A percentile compares a stretch with the other conserved stretches of the same genome.
These are phyloP conservation scores for Microcebus jonahi DNA, from an alignment of 2,113 vertebrate genomes.

Conservation along the genomic window DNA sequence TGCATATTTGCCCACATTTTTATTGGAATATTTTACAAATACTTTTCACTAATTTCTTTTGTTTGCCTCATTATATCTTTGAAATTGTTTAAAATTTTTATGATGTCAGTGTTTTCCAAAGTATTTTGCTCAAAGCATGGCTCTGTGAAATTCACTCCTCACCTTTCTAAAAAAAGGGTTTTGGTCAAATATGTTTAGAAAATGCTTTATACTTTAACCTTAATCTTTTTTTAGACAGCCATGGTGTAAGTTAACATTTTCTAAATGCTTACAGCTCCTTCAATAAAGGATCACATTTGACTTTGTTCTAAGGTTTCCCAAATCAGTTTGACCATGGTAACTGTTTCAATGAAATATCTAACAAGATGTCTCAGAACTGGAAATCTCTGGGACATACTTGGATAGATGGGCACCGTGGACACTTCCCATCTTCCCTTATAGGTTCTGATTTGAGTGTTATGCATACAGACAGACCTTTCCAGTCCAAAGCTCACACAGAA, in stretches of 20 bases:
- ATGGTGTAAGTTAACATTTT: neutral
- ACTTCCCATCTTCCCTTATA: neutral
- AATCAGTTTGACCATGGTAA: neutral
- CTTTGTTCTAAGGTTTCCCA: neutral
- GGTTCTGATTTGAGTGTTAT: neutral
- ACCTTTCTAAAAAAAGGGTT: neutral
- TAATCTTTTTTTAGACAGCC: neutral
- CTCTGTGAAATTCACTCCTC: neutral
- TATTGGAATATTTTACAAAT: neutral
- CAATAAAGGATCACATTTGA: neutral
- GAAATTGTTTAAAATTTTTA: neutral
- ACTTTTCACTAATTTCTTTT: constrained; percentile 13
- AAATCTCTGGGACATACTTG: neutral
- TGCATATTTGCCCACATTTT: neutral
- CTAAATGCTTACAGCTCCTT: neutral
- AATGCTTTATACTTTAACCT: neutral
- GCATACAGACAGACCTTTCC: neutral
- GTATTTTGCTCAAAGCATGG: neutral
- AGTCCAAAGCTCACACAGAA: neutral
- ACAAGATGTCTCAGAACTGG: neutral
- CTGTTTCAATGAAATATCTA: neutral
- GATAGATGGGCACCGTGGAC: neutral
- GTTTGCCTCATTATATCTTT: neutral
- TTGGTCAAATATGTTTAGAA: constrained; percentile 23
- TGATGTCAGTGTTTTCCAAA: constrained; percentile 27